Base-by-base conservation (phyloP, 92 coral and sea anemone species). In the Actinostola sp. region DNA sequence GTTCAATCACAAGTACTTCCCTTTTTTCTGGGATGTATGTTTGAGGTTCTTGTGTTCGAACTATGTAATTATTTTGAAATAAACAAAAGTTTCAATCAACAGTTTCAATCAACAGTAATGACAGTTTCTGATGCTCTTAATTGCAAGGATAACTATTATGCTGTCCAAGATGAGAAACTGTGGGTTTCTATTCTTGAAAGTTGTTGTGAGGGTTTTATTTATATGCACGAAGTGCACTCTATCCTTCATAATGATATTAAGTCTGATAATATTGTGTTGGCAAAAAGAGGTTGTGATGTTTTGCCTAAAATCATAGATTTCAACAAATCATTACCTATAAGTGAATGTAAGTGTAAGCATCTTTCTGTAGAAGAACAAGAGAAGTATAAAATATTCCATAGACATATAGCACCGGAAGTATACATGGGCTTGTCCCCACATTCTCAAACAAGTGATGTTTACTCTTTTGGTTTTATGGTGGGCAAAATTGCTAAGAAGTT, bases 141-240 rank as follows among this genome's bases (percentile, higher is more conserved):
- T n/a, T n/a, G n/a, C n/a, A n/a, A n/a, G n/a, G n/a, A n/a, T n/a
- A n/a, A n/a, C n/a, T 66, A 30, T 12, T 25, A 50, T 66, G 71
- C 55, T 44, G 11, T 36, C 42, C 35, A 33, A 24, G 63, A 70
- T 26, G 75, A 46, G 63, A 32, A 65, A 32, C 19, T 29, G 17
- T 53, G 64, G 75, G 38, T 70, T 52, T 41, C 49, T 26, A 52
- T 70, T 30, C 7, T 70, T 9, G 21, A 41, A 15, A 43, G 45
- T 16, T 70, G 75, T 70, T 70, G 64, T 30, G 75, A 70, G 28
- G 75, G 64, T 20, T 70, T 70, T 66, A 35, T 70, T 70, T 70
- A 70, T 52, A 31, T 70, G 75, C 53, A 52, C 1, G 53, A 70
- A 52, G 50, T 32, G n/a, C 63, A 51, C 29, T 39, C 20, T 59